These are phyloP conservation scores for Gallinago media DNA, from an alignment of 2,113 vertebrate species.

Conservation along the genomic window DNA sequence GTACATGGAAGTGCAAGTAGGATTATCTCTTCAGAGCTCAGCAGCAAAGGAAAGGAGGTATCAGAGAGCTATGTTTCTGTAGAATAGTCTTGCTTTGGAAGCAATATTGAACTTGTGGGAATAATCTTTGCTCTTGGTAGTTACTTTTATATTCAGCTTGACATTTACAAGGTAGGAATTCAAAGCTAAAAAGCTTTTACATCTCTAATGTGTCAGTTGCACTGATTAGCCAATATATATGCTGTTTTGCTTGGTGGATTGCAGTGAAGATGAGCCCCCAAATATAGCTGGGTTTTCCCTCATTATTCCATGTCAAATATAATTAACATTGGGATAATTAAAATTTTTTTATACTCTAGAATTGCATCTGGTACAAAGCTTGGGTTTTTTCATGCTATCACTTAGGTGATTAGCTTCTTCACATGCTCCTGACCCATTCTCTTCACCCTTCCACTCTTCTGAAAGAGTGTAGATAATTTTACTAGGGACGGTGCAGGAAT, in stretches of 20 bases:
- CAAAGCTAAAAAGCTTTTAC: not conserved
- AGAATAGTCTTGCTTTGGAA: not conserved
- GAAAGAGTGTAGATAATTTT: not conserved
- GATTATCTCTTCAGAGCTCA: not conserved
- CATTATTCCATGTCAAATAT: not conserved
- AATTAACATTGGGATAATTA: not conserved
- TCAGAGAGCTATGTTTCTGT: not conserved
- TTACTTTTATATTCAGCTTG: not conserved
- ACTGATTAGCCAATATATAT: not conserved
- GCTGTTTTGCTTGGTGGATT: not conserved
- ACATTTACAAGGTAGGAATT: not conserved
- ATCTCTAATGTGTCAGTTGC: not conserved
- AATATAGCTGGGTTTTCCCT: not conserved
- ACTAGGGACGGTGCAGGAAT: not conserved
- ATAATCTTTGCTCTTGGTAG: not conserved
- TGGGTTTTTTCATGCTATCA: fast-evolving
- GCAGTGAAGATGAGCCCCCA: not conserved
- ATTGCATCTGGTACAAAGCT: not conserved
- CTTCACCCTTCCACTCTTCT: not conserved
- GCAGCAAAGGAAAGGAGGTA: not conserved
- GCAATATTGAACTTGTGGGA: not conserved
- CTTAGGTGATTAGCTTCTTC: not conserved
- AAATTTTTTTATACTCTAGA: not conserved
- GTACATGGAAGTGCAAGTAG: not conserved
- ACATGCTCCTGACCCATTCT: fast-evolving